Evolutionary conservation across 1,140 invertebrate genomes (phyloP), one percentile per base, ranked within the genome.

Genomic region (Pinna nobilis): DNA sequence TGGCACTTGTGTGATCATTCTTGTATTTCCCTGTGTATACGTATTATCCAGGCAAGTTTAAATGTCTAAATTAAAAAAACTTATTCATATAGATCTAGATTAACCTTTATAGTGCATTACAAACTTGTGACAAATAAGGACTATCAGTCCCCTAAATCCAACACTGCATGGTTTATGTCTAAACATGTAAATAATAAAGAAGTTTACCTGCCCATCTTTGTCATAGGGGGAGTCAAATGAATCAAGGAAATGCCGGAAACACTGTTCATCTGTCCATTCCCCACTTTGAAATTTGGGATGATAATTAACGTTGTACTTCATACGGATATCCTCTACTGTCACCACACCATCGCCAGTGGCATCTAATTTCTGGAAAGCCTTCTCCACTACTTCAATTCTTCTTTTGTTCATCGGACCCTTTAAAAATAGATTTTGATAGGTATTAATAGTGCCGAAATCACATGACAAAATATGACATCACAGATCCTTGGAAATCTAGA

Each of bases 301-400:
- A 35, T 91, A 89, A 78, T 92, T 93, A 0, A 95, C 94, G 77
- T 93, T 93, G 84, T 97, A 97, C 13, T 94, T 92, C 2, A 92
- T 92, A 63, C 92, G 91, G 3, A 98, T 89, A 89, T 98, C 96
- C 15, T 95, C 94, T 1, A 95, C 88, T 0, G 94, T 96, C 23
- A 98, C 93, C 20, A 93, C 90, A 0, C 83, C 84, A 55, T 86
- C 82, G 20, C 93, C 93, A 15, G 93, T 94, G 83, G 93, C 94
- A 85, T 98, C 96, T 84, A 98, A 87, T 88, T 97, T 97, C 70
- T 92, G 92, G 86, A 97, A 98, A 0, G 95, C 96, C 84, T 94
- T 92, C 55, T 94, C 91, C 1, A 98, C 93, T 0, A 97, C 91
- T 41, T 92, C 91, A 70, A 91, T 91, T 39, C 97, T 91, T 1